Evolutionary conservation across 2,113 vertebrate species (phyloP), one percentile per base, ranked within the genome.

Genomic region (Gopherus evgoodei): DNA sequence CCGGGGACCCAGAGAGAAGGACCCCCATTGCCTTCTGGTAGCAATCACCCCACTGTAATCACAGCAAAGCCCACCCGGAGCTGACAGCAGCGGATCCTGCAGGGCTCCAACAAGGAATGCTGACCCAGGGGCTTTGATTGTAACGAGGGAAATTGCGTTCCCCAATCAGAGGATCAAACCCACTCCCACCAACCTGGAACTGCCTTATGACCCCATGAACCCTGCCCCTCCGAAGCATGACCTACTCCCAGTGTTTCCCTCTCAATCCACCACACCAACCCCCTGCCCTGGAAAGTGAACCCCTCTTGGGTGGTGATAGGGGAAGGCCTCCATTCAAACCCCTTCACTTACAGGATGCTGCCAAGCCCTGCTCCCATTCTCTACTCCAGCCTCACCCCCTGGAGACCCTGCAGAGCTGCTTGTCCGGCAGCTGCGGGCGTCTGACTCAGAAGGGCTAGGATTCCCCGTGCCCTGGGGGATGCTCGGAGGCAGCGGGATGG

Each of bases 201-300:
- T 22, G 19, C 47, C 57, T n/a, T n/a, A 8, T 35, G 17, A 59
- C n/a, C 69, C 54, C 24, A 47, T 42, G 49, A 42, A 27, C 3
- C 5, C 25, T 79, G 35, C 21, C 69, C 65, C 69, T 52, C 24
- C 1, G 27, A 4, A 78, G 24, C 2, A 3, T 53, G 49, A 69
- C 21, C 84, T 38, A 38, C 0, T 1, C 38, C 44, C 8, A 1
- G 35, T 10, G 79, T 82, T 69, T 53, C 29, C 31, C 65, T n/a
- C 31, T 65, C 6, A 11, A 24, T 44, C 31, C 11, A 11, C 56
- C 0, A 1, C 8, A 8, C 5, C 4, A 2, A 29, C 53, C 8
- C 53, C 7, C 53, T 54, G 53, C 35, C 19, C 54, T n/a, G 81
- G 78, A 2, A 8, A 47, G 44, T 22, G 31, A 57, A 21, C 52